These are phyloP conservation scores for Babyrousa celebensis DNA, from an alignment of 2,797 vertebrate genomes.

Conservation along the genomic window DNA sequence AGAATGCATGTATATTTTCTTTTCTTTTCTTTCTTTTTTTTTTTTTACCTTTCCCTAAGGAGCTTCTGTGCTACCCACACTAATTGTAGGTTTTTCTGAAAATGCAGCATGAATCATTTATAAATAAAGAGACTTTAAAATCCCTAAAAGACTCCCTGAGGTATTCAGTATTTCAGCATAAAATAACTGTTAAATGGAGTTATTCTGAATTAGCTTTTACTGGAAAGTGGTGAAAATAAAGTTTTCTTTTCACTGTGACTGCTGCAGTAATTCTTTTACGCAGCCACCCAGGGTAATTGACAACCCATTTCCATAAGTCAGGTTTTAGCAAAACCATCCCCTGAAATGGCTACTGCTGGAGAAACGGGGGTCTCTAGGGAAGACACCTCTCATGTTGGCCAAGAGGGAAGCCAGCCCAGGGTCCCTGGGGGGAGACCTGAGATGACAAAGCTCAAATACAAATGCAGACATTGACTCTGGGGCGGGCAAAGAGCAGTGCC, in stretches of 20 bases:
- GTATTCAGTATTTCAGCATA: slow-evolving; percentile 94
- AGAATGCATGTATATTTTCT: slow-evolving; percentile 89
- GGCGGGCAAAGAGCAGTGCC: rapidly evolving
- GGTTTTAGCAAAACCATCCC: slow-evolving; percentile 91
- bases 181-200: slow-evolving; percentile 95
- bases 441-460: slow-evolving; percentile 83
- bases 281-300: slow-evolving; percentile 92
- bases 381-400: slow-evolving; percentile 84
- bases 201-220: slow-evolving; percentile 95
- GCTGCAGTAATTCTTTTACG: slow-evolving; percentile 92
- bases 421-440: slow-evolving; percentile 84
- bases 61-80: slow-evolving; percentile 94
- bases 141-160: slow-evolving; percentile 94
- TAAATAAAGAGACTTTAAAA: slow-evolving; percentile 96
- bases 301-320: slow-evolving; percentile 92
- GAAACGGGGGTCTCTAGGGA: slow-evolving; percentile 83
- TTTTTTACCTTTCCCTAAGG: slow-evolving; percentile 92
- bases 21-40: slow-evolving; percentile 84
- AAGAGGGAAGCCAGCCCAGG: slow-evolving; percentile 76
- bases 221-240: slow-evolving; percentile 94
- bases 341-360: slow-evolving; percentile 88
- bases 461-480: slow-evolving; percentile 73
- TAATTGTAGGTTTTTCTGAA: slow-evolving; percentile 96
- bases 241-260: slow-evolving; percentile 92
- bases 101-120: slow-evolving; percentile 95